These are phyloP conservation scores for Falcunculus frontatus DNA, from an alignment of 2,113 vertebrate genomes.

Conservation along the genomic window DNA sequence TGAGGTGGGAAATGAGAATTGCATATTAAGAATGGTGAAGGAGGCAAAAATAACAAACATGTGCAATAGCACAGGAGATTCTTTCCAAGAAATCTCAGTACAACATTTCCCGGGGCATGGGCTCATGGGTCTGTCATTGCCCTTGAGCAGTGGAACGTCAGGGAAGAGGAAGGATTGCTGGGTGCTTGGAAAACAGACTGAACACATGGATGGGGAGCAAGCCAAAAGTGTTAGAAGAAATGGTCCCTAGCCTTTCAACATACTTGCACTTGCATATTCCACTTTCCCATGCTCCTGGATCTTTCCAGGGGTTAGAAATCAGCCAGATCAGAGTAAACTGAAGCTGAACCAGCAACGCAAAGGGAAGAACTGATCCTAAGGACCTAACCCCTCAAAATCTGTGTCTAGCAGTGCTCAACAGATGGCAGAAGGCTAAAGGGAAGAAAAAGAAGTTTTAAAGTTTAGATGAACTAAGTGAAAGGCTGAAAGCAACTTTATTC, in stretches of 20 bases:
- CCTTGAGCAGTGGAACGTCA: neutral
- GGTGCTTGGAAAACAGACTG: neutral
- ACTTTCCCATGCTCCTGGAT: neutral
- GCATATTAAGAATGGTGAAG: neutral
- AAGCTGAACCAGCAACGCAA: neutral
- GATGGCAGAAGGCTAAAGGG: neutral
- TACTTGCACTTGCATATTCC: neutral
- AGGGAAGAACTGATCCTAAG: neutral
- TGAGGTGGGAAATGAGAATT: neutral
- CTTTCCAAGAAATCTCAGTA: slow-evolving; percentile 11
- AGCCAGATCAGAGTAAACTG: neutral
- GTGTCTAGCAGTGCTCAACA: neutral
- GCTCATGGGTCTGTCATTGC: neutral
- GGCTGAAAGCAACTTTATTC: neutral
- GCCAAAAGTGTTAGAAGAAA: neutral
- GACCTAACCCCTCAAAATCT: neutral
- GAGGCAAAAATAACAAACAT: slow-evolving; percentile 1
- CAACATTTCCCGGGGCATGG: neutral
- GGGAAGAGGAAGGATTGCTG: neutral
- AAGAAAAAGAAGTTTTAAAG: neutral
- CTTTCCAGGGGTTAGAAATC: neutral
- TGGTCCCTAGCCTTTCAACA: neutral
- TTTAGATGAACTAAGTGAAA: neutral
- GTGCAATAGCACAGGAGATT: neutral
- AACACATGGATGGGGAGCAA: neutral